Conservation (phyloP, 2,797 vertebrate species). For the Enteromius argenteus region DNA sequence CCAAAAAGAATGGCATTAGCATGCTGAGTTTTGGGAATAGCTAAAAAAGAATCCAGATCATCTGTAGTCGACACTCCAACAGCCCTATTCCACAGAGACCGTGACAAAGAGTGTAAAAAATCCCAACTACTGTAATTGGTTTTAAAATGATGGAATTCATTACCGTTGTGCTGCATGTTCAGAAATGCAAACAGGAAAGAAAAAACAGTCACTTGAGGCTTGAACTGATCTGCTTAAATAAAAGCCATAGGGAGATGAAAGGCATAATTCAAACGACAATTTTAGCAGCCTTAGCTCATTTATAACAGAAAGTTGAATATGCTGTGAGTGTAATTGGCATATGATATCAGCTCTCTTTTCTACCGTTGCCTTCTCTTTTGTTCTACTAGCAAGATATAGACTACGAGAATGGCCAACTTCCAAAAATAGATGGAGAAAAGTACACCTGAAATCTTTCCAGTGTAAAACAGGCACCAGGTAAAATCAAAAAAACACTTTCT, state of each 20-base stretch:
- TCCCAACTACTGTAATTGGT: constrained; percentile 83
- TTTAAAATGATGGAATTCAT: constrained; percentile 86
- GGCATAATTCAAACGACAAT: constrained; percentile 85
- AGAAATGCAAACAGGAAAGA: constrained; percentile 79
- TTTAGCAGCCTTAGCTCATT: constrained; percentile 82
- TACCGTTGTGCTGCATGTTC: constrained; percentile 81
- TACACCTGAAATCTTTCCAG: constrained; percentile 1
- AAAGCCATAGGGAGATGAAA: constrained; percentile 83
- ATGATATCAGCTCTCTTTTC: constrained; percentile 63
- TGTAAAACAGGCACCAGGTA: neutral
- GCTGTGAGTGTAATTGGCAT: constrained; percentile 76
- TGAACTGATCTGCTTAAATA: constrained; percentile 71
- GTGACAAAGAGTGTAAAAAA: constrained; percentile 69
- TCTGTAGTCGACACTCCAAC: constrained; percentile 72
- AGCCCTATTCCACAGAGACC: constrained; percentile 75
- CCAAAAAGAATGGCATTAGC: constrained; percentile 67
- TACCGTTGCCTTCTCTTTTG: constrained; percentile 68
- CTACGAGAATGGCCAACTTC: constrained; percentile 25
- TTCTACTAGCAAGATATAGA: constrained; percentile 73
- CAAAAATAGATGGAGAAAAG: constrained; percentile 19
- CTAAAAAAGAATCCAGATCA: constrained; percentile 69
- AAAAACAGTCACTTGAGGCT: constrained; percentile 51
- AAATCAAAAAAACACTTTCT: neutral
- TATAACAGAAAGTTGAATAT: constrained; percentile 79
- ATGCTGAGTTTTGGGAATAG: constrained; percentile 64